A percentile compares a stretch with the other conserved stretches of the same genome.
phyloP scores from a whole-genome alignment of 2,888 invertebrate genomes.

The Ochropleura plecta region DNA sequence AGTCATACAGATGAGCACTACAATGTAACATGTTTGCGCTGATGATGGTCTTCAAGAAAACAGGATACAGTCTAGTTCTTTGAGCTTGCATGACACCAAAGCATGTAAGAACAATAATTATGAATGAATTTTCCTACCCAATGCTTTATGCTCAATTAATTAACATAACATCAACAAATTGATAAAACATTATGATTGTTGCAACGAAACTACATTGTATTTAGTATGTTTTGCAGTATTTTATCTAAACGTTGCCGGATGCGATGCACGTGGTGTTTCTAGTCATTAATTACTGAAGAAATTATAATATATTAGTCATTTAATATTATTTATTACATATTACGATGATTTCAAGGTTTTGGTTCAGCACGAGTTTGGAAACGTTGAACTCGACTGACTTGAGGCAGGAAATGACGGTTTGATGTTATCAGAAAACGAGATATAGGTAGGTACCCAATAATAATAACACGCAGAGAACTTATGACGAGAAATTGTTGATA shows the following conservation, averaged over 20 bases:
- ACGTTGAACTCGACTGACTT: constrained; percentile 10
- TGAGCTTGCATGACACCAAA: constrained; percentile 18
- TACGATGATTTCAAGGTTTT: constrained; percentile 16
- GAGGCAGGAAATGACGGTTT: neutral
- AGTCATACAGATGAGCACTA: neutral
- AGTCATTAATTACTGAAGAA: constrained; percentile 44
- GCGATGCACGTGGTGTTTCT: constrained; percentile 48
- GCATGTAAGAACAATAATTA: constrained; percentile 26
- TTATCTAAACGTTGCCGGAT: constrained; percentile 58
- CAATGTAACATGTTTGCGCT: neutral
- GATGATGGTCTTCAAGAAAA: neutral
- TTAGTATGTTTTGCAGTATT: constrained; percentile 42
- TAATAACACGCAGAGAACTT: neutral
- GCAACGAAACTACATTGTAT: constrained; percentile 53
- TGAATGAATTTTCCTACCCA: constrained; percentile 32
- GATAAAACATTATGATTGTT: constrained; percentile 43
- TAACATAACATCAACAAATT: constrained; percentile 39
- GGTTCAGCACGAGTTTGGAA: constrained; percentile 29
- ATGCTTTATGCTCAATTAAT: constrained; percentile 47
- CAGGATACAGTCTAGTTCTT: neutral
- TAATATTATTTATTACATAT: neutral
- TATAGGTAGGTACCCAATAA: neutral
- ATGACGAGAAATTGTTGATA: neutral
- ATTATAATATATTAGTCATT: constrained; percentile 37
- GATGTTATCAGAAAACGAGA: neutral